Base-by-base conservation (phyloP, 37 sponge, comb jelly and placozoan genomes). In the Diacarnus erythraeanus region DNA sequence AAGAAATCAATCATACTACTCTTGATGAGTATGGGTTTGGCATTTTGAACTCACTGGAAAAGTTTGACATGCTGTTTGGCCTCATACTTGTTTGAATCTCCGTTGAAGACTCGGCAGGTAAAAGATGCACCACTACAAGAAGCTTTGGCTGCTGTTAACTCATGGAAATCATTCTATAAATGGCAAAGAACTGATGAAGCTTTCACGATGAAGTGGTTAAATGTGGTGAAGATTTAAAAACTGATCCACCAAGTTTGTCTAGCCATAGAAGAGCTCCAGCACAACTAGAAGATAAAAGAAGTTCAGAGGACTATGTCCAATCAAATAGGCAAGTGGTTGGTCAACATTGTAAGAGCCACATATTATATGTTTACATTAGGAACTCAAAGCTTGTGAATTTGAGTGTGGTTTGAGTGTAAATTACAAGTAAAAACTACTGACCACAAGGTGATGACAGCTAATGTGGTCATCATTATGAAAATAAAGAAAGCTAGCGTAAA, bases 1-100 rank as follows among this genome's bases (percentile, higher is more conserved):
- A 77, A 65, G 84, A 89, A 79, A 84, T 84, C 25, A 44, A 78
- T 61, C 61, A 58, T 26, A 85, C 82, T 29, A 82, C 87, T 30
- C 74, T 54, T 72, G 83, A 77, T 82, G 87, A 86, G 39, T 90
- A 84, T 81, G 90, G 86, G 68, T 47, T 90, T 61, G 90, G 86
- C 21, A 3, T 89, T 43, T 60, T 84, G 23, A 61, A 71, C 17
- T 57, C 80, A 41, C 70, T 89, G 54, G 84, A 80, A 44, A 89
- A 79, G 51, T 84, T 84, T 70, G 26, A 57, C 30, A 89, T 54
- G 17, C 66, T 85, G n/a, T 88, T 88, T 88, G 89, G 89, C 2
- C 59, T 88, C 77, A 38, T 33, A 77, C 15, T 58, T 82, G 26
- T 88, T 82, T 81, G 83, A 88, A 78, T 36, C 44, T 21, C 12